Conservation (phyloP, 2,113 vertebrate genomes). For the Psittacula cyanocephala region DNA sequence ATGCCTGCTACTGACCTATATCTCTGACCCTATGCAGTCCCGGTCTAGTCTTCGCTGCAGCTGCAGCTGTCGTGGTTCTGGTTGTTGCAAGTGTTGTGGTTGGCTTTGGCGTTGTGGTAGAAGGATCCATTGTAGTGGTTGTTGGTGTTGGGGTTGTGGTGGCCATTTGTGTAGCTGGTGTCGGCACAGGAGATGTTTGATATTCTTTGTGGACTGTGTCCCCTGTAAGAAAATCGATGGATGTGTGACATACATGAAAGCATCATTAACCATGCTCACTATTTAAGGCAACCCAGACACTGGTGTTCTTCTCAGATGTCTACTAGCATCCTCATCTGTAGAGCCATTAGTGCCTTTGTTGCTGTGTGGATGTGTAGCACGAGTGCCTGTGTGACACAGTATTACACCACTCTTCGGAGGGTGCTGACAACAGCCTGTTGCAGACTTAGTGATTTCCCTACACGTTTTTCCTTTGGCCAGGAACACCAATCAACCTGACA, state of each 20-base stretch:
- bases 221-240: slow-evolving; percentile 15
- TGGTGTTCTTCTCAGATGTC: neutral
- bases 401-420: neutral
- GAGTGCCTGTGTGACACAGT: neutral
- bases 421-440: neutral
- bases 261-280: neutral
- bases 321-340: neutral
- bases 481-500: neutral
- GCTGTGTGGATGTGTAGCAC: neutral
- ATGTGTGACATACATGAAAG: neutral
- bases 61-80: slow-evolving; percentile 17
- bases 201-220: neutral
- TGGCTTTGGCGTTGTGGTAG: slow-evolving; percentile 54
- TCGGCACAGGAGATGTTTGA: neutral
- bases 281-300: neutral
- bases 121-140: neutral
- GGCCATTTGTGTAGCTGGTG: neutral
- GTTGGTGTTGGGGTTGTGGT: slow-evolving; percentile 49
- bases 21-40: slow-evolving; percentile 79
- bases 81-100: slow-evolving; percentile 53
- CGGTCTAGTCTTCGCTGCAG: slow-evolving; percentile 68
- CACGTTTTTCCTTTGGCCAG: neutral
- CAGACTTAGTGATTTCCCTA: neutral
- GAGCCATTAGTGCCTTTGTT: neutral
- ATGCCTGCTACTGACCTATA: slow-evolving; percentile 76